These are phyloP conservation scores for Drosophila mettleri DNA, from an alignment of 2,888 invertebrate species.

Conservation along the genomic window DNA sequence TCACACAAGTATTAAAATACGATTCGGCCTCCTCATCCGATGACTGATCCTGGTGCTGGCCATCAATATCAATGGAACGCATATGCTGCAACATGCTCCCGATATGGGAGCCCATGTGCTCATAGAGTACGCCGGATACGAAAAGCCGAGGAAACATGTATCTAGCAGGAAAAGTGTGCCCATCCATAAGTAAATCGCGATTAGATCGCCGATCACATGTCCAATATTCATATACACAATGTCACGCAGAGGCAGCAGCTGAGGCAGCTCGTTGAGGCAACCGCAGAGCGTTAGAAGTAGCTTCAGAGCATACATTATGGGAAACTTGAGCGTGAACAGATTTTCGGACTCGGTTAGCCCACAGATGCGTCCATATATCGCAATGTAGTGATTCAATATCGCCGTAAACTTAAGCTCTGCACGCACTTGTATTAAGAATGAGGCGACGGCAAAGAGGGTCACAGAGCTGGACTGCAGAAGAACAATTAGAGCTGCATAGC, in stretches of 20 bases:
- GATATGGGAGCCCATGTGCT: constrained; percentile 64
- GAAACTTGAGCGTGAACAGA: constrained; percentile 61
- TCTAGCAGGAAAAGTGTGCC: constrained; percentile 74
- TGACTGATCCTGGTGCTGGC: constrained; percentile 24
- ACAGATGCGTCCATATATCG: constrained; percentile 54
- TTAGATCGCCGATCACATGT: constrained; percentile 6
- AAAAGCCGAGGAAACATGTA: constrained; percentile 75
- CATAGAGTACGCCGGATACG: constrained; percentile 66
- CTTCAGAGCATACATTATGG: constrained; percentile 54
- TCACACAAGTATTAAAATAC: neutral
- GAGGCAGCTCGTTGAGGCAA: constrained; percentile 63
- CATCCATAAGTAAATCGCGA: constrained; percentile 73
- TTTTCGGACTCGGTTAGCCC: constrained; percentile 24
- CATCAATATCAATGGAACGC: constrained; percentile 57
- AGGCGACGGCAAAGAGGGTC: constrained; percentile 58
- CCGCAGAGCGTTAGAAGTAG: constrained; percentile 63
- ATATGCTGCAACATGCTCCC: constrained; percentile 57
- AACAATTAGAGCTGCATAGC: constrained; percentile 60
- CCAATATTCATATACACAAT: neutral
- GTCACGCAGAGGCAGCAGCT: constrained; percentile 32
- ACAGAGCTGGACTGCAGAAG: constrained; percentile 63
- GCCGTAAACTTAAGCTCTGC: constrained; percentile 45
- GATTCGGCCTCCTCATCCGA: neutral
- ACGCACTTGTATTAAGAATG: constrained; percentile 63
- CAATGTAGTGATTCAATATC: constrained; percentile 67